A percentile compares a stretch with the other conserved stretches of the same genome.
These are phyloP conservation scores for Hemiscyllium ocellatum DNA, from an alignment of 2,113 vertebrate species.

Conservation along the genomic window DNA sequence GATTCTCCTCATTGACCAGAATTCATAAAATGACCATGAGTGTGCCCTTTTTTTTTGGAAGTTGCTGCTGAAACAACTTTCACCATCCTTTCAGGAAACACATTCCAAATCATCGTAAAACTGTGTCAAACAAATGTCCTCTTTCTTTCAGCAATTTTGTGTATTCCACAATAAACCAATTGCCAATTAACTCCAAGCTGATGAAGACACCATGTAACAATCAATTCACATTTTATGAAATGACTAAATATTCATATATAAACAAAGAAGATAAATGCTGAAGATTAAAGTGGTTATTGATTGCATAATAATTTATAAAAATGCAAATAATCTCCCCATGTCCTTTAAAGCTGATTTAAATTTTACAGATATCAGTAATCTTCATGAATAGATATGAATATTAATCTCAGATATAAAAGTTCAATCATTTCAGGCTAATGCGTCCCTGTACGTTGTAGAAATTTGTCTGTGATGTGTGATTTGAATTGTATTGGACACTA, in stretches of 20 bases:
- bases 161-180: no score
- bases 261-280: background rate
- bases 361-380: background rate
- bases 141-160: background rate
- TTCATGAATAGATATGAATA: background rate
- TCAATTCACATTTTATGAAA: background rate
- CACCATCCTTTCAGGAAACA: background rate
- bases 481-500: background rate
- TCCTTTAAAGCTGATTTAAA: background rate
- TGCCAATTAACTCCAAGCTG: no score
- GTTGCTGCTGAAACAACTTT: no score
- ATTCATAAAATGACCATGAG: background rate
- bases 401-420: background rate
- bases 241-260: background rate
- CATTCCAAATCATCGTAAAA: background rate
- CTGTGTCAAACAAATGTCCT: background rate
- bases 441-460: background rate
- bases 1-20: background rate
- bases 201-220: background rate
- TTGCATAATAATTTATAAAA: background rate
- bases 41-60: no score
- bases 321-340: conserved; percentile 11
- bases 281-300: conserved; percentile 7
- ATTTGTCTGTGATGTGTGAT: background rate
- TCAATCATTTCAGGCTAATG: background rate